Evolutionary conservation across 2,888 invertebrate genomes (phyloP).

Genomic region (Girardia tigrina): DNA sequence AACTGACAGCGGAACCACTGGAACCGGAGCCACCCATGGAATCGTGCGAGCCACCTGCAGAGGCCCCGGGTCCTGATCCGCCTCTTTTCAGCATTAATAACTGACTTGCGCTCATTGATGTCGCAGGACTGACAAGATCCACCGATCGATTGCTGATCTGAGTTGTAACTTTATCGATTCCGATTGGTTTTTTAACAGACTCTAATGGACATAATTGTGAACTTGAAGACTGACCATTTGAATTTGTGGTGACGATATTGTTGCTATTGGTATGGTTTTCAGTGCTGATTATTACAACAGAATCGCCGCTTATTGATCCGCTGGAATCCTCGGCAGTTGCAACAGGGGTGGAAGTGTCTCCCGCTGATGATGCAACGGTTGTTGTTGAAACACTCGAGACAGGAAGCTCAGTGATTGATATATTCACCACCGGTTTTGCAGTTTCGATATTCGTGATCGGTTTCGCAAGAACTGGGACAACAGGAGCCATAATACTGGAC

Average conservation of each 20-base stretch:
- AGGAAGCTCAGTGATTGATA: background rate
- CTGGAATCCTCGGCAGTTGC: background rate
- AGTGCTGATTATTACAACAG: no score
- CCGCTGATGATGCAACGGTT: background rate
- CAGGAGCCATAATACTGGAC: background rate
- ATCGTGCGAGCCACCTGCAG: background rate
- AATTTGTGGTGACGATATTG: no score
- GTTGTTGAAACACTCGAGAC: background rate
- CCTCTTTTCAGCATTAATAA: background rate
- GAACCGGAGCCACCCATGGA: background rate
- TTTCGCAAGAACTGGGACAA: background rate
- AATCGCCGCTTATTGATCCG: no score
- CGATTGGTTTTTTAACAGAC: no score
- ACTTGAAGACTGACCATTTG: no score
- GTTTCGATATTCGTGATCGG: background rate
- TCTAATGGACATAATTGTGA: no score
- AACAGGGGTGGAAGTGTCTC: background rate
- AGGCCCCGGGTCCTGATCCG: background rate
- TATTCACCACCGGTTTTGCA: background rate
- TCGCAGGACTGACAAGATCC: background rate
- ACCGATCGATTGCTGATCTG: no score
- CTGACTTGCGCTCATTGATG: constrained; percentile 7
- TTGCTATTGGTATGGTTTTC: no score
- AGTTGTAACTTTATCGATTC: no score
- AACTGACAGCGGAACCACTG: no score